Evolutionary conservation across 1,140 invertebrate genomes (phyloP).

Genomic region (Orchesella cincta): DNA sequence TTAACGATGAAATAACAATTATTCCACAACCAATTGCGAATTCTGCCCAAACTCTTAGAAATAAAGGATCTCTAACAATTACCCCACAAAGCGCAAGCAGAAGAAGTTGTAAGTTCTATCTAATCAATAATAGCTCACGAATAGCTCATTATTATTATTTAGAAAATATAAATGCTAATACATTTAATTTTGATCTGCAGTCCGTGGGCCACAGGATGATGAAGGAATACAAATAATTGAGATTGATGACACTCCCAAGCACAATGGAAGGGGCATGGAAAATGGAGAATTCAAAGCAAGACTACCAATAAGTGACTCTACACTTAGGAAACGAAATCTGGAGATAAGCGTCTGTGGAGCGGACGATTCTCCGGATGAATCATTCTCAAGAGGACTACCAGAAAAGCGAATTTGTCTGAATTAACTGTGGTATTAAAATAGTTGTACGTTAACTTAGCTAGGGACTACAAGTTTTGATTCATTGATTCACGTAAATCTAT

Average conservation of each 20-base stretch:
- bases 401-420: conserved; percentile 44
- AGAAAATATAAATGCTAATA: conserved; percentile 10
- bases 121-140: background rate
- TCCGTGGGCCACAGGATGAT: conserved; percentile 39
- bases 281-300: conserved; percentile 47
- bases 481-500: too few relatives aligned
- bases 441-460: background rate
- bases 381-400: conserved; percentile 38
- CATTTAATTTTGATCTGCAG: conserved; percentile 21
- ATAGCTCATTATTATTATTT: background rate
- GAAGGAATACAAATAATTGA: conserved; percentile 51
- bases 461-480: too few relatives aligned
- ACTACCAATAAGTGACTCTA: conserved; percentile 47
- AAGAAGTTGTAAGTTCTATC: conserved; percentile 40
- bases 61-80: conserved; percentile 52
- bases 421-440: conserved; percentile 38
- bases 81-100: conserved; percentile 44
- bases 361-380: conserved; percentile 47
- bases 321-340: conserved; percentile 48
- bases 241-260: conserved; percentile 48
- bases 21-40: conserved; percentile 72
- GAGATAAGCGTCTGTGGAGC: conserved; percentile 50
- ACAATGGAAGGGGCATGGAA: conserved; percentile 36
- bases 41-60: conserved; percentile 31
- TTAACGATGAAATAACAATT: conserved; percentile 89